Base-by-base conservation (phyloP, 2,113 vertebrate genomes). In the Butorides virescens region DNA sequence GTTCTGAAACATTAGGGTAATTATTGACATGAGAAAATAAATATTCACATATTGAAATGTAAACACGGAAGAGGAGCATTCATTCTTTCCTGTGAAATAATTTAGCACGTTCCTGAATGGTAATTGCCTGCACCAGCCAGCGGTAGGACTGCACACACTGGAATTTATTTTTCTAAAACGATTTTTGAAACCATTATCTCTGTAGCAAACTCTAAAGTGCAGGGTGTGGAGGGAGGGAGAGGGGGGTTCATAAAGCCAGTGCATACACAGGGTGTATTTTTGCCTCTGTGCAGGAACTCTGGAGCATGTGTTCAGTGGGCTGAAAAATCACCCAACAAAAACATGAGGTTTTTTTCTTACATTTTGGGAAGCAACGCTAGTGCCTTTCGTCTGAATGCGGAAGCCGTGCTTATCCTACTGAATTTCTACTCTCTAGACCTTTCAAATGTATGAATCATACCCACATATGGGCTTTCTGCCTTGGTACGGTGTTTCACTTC, bases 241-340 rank as follows among this genome's bases (percentile, higher is more conserved):
- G 53, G 8, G 56, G 14, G 23, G 26, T 49, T 88, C 68, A 75
- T n/a, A 65, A 67, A 70, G 42, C 52, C 1, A 5, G 5, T 44
- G 20, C 59, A 30, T 89, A 81, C 65, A 84, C 55, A 56, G 59
- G 25, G 22, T 86, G 47, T 91, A 74, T 92, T 91, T 94, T 94
- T 82, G 63, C 85, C 66, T 93, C 78, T 78, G 25, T 91, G 53
- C 68, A 73, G 78, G 62, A 93, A 20, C 76, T 70, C 58, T 78
- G 78, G 30, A 95, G 76, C 96, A 93, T 95, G 79, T 97, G 96
- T 96, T 97, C 88, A 94, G 94, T 97, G 95, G 88, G 94, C 82
- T 97, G 96, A 72, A 94, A 95, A 97, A 95, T 82, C 74, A 91
- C 77, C 86, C 87, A 90, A 93, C 71, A 78, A 91, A 94, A 95